Evolutionary conservation across 2,797 vertebrate genomes (phyloP), one percentile per base, ranked within the genome.

Genomic region (Catamblyrhynchus diadema): DNA sequence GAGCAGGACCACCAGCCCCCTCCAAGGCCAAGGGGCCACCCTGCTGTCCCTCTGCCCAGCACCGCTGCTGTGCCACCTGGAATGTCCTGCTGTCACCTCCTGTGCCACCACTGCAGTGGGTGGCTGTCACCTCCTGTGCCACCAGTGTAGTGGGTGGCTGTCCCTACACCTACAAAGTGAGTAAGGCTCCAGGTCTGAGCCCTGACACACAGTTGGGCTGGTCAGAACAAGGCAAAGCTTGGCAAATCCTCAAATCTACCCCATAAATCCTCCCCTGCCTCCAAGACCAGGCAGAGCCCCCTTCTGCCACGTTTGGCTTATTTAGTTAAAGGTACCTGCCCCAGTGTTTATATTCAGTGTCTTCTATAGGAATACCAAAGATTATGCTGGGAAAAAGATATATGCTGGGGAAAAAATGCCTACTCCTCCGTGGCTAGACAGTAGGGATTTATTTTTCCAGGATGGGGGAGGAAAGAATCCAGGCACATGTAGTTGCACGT

Each of bases 401-500:
- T 69, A 61, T 2, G n/a, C 25, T 42, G 48, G 15, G 9, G 30
- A 66, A 66, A 65, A 92, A 83, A 72, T 9, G 73, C 73, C 37
- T 24, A 19, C 56, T 86, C 86, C 90, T 90, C 90, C 2, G 0
- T 17, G 67, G 81, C 91, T 50, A 87, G 84, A 93, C 81, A 88
- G 81, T 0, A 61, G 66, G 73, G 91, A 86, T 79, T 82, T 67
- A n/a, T 87, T 93, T 92, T 92, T 86, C 81, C 91, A 85, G 72
- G 66, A 71, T 28, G 60, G 8, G 28, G 47, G n/a, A 92, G 78
- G 88, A 91, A 86, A 75, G 27, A 44, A 93, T 45, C 18, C 25
- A 30, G 47, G 12, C 73, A 59, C 88, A 30, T 12, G 88, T 15
- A 88, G 39, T 4, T 88, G 66, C 66, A 73, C 0, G 2, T 81